Evolutionary conservation across 2,113 vertebrate species (phyloP).

Genomic region (Girardinichthys multiradiatus): DNA sequence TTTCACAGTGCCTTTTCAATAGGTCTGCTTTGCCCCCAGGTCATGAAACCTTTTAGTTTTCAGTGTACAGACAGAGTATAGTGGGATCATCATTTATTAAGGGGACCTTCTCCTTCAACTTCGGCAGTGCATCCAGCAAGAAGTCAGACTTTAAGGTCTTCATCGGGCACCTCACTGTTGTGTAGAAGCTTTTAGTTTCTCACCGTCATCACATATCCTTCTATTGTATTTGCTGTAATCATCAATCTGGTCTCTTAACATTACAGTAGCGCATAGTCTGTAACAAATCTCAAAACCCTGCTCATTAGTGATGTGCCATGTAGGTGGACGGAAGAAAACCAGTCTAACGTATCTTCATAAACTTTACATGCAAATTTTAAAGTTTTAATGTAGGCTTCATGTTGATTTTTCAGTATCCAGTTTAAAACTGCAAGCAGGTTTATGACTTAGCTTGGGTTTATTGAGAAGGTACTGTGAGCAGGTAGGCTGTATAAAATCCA

Average conservation of each 20-base stretch:
- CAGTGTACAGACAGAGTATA: conserved; percentile 19
- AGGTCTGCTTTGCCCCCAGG: conserved; percentile 39
- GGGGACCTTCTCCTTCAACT: conserved; percentile 8
- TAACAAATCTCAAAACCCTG: neutral
- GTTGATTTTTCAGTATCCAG: neutral
- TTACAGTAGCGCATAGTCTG: neutral
- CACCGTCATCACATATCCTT: neutral
- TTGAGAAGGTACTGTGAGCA: too few species aligned
- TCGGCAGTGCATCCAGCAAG: neutral
- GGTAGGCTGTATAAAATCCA: too few species aligned
- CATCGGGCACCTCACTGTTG: conserved; percentile 8
- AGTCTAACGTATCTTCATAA: neutral
- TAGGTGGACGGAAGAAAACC: neutral
- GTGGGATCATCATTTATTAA: conserved; percentile 39
- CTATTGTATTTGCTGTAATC: neutral
- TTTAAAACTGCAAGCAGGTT: neutral
- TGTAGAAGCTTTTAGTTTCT: conserved; percentile 2
- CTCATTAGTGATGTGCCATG: neutral
- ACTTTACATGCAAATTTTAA: neutral
- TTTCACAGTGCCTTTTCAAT: conserved; percentile 47
- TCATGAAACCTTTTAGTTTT: conserved; percentile 52
- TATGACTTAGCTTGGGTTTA: neutral
- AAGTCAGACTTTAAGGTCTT: conserved; percentile 26
- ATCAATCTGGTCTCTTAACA: conserved; percentile 2
- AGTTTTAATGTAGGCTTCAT: neutral